A percentile compares a stretch with the other conserved stretches of the same genome.
phyloP scores from a whole-genome alignment of 1,140 invertebrate species.

The Drosophila aff. region DNA sequence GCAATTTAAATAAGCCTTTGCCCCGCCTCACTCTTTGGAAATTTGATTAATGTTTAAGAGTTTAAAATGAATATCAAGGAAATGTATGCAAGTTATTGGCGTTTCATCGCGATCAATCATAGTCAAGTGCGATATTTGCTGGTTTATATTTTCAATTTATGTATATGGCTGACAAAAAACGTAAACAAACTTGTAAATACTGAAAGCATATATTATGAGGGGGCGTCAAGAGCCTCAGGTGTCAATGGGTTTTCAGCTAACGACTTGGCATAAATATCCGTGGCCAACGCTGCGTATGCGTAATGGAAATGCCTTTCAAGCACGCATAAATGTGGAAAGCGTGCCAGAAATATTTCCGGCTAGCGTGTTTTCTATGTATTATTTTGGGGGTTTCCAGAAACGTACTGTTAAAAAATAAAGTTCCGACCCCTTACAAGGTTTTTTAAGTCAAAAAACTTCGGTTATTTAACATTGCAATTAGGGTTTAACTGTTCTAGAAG shows the following conservation, averaged over 20 bases:
- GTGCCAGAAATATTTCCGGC: slow-evolving; percentile 3
- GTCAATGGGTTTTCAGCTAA: slow-evolving; percentile 32
- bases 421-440: neutral
- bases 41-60: slow-evolving; percentile 21
- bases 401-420: neutral
- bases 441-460: neutral
- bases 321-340: slow-evolving; percentile 23
- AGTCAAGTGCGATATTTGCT: slow-evolving; percentile 5
- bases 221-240: slow-evolving; percentile 28
- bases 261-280: slow-evolving; percentile 29
- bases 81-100: slow-evolving; percentile 3
- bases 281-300: slow-evolving; percentile 15
- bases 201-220: slow-evolving; percentile 17
- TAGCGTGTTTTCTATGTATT: slow-evolving; percentile 5
- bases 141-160: slow-evolving; percentile 18
- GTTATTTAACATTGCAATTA: neutral
- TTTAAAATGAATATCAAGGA: neutral
- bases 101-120: slow-evolving; percentile 21
- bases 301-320: slow-evolving; percentile 16
- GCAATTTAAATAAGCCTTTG: slow-evolving; percentile 20
- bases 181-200: slow-evolving; percentile 4
- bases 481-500: neutral
- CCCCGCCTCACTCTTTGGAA: neutral
- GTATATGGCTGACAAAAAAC: slow-evolving; percentile 6
- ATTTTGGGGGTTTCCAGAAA: neutral